Evolutionary conservation across 2,113 vertebrate species (phyloP).

Genomic region (Gymnobelideus leadbeateri): DNA sequence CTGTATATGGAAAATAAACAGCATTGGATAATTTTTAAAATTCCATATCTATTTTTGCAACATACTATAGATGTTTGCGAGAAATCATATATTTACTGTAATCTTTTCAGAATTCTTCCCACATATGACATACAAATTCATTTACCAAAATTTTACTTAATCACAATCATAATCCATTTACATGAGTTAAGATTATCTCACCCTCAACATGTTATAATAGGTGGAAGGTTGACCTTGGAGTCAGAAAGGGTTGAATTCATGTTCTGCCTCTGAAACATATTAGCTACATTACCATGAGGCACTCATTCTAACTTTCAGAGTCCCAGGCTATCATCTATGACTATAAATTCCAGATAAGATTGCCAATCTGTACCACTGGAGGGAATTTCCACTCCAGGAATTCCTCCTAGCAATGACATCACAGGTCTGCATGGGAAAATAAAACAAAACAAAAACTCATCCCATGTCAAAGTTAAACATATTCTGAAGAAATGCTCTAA

Average conservation of each 20-base stretch:
- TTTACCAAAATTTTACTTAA: background rate
- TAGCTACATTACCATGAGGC: too few species aligned
- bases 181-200: background rate
- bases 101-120: background rate
- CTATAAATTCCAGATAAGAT: background rate
- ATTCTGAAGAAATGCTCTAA: background rate
- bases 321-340: background rate
- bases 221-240: background rate
- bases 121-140: background rate
- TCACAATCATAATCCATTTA: background rate
- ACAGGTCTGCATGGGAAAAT: background rate
- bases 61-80: background rate
- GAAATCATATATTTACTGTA: background rate
- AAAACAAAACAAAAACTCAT: background rate
- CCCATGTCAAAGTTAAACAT: background rate
- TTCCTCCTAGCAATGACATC: background rate
- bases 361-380: background rate
- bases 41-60: background rate
- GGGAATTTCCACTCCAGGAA: background rate
- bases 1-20: too few species aligned
- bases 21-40: background rate
- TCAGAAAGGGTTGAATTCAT: background rate
- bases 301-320: background rate
- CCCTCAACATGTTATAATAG: background rate
- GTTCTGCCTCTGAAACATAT: background rate